Conservation (phyloP, 2,888 invertebrate genomes). For the Papilio gigon region DNA sequence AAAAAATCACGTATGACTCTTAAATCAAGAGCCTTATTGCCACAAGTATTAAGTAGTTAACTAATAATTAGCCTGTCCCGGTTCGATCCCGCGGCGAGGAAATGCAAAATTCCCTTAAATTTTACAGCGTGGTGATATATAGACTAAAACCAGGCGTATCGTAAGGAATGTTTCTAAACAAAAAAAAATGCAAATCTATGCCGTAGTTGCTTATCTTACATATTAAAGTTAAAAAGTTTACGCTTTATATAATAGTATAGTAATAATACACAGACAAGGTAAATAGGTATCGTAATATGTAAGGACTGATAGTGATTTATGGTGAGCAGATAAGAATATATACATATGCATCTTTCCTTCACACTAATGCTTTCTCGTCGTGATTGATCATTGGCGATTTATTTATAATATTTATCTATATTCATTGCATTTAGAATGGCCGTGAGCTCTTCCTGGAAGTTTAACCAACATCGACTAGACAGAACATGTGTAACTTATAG, state of each 20-base stretch:
- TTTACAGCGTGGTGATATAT: no score
- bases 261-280: background rate
- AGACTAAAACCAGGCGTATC: no score
- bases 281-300: background rate
- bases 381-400: conserved; percentile 15
- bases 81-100: no score
- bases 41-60: no score
- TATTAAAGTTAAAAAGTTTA: no score
- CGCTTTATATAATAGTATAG: no score
- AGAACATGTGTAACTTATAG: conserved; percentile 12
- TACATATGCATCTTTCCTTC: conserved; percentile 3
- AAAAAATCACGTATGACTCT: background rate
- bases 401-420: conserved; percentile 11
- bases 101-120: no score
- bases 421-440: conserved; percentile 14
- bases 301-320: background rate
- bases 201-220: no score
- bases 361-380: conserved; percentile 7
- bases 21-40: no score
- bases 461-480: conserved; percentile 17
- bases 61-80: no score
- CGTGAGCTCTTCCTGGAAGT: conserved; percentile 16
- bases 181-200: no score
- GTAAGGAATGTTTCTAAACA: no score
- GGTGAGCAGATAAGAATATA: background rate